Evolutionary conservation across 2,888 invertebrate genomes (phyloP).

Genomic region (Congeria kusceri): DNA sequence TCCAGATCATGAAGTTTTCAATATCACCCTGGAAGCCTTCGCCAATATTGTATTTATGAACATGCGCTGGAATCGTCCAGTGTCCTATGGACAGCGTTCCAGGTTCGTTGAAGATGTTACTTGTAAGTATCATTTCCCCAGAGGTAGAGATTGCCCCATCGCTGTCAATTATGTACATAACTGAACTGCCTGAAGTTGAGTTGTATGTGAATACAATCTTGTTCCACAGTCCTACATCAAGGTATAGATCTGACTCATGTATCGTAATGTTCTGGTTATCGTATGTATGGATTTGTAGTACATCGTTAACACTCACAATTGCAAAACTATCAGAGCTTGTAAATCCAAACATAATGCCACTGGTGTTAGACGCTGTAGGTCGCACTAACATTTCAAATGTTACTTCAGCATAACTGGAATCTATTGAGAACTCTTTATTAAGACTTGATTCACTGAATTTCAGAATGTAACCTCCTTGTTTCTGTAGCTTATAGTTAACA

Average conservation of each 20-base stretch:
- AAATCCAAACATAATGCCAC: constrained; percentile 67
- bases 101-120: constrained; percentile 55
- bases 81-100: constrained; percentile 71
- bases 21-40: constrained; percentile 63
- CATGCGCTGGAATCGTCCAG: constrained; percentile 69
- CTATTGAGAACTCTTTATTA: constrained; percentile 45
- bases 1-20: constrained; percentile 75
- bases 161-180: constrained; percentile 64
- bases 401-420: constrained; percentile 40
- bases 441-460: constrained; percentile 62
- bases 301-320: constrained; percentile 45
- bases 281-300: constrained; percentile 56
- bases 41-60: constrained; percentile 42
- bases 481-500: constrained; percentile 49
- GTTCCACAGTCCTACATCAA: constrained; percentile 70
- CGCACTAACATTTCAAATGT: constrained; percentile 70
- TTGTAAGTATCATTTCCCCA: constrained; percentile 46
- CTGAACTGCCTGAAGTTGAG: constrained; percentile 55
- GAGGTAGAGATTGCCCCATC: constrained; percentile 50
- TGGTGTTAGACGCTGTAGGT: constrained; percentile 36
- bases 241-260: constrained; percentile 51
- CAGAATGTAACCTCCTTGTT: constrained; percentile 69
- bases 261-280: constrained; percentile 28
- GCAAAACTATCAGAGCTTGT: constrained; percentile 57
- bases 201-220: constrained; percentile 70